Evolutionary conservation across 2,888 invertebrate species (phyloP).

Genomic region (Tetrapedia diversipes): DNA sequence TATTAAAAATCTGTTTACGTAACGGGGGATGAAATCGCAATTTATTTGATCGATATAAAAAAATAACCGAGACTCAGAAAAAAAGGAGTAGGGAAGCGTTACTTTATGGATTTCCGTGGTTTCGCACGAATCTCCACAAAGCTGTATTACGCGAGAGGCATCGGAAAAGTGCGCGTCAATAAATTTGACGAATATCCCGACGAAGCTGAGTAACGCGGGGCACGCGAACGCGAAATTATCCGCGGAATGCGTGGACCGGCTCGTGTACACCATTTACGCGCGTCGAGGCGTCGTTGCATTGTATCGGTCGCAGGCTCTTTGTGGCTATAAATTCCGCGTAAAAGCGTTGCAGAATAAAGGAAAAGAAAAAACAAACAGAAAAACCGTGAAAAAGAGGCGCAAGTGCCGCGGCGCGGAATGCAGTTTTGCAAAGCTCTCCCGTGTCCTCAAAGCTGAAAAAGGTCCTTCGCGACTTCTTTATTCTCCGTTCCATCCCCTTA

Average conservation of each 20-base stretch:
- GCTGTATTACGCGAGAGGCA: no score
- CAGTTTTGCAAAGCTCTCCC: conserved; percentile 38
- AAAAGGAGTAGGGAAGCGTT: no score
- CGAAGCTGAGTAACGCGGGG: background rate
- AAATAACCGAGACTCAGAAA: no score
- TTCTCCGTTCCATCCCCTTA: background rate
- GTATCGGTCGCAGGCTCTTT: conserved; percentile 43
- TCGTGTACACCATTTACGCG: conserved; percentile 42
- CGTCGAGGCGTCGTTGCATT: conserved; percentile 28
- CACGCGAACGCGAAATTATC: conserved; percentile 20
- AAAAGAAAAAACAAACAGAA: no score
- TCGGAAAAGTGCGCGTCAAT: background rate
- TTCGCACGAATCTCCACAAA: no score
- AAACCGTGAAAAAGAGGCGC: conserved; percentile 47
- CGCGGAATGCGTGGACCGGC: conserved; percentile 14
- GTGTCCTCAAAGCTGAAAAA: conserved; percentile 9
- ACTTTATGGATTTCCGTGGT: no score
- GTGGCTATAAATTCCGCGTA: conserved; percentile 51
- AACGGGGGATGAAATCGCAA: no score
- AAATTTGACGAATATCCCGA: conserved; percentile 8
- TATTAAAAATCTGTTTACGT: no score
- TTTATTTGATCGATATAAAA: no score
- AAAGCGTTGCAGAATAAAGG: conserved; percentile 58
- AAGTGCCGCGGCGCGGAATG: conserved; percentile 41
- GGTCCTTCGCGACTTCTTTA: conserved; percentile 29